Conservation (phyloP, 2,113 vertebrate species). For the Crotalus tigris region DNA sequence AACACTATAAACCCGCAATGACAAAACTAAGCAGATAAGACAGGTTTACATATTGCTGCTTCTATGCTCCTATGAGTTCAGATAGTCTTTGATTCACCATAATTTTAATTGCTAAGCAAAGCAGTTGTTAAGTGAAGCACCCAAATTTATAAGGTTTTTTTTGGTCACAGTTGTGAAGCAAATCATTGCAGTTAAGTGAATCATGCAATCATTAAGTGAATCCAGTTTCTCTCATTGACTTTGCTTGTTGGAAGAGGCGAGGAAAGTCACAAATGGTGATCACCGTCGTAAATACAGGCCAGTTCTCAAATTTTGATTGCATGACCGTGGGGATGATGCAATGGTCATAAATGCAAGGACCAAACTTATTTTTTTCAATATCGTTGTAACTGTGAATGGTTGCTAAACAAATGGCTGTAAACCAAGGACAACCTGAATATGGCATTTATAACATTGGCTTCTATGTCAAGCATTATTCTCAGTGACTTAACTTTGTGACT, state of each 20-base stretch:
- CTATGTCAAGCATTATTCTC: too few relatives aligned
- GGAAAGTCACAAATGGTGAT: neutral
- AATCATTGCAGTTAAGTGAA: neutral
- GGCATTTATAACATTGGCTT: neutral
- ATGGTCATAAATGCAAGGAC: neutral
- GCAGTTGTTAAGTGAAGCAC: neutral
- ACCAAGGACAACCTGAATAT: neutral
- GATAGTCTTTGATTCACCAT: neutral
- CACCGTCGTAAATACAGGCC: neutral
- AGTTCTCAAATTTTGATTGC: neutral
- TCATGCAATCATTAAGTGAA: neutral
- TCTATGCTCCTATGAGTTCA: neutral
- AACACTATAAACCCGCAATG: neutral
- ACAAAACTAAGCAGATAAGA: neutral
- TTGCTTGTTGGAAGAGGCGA: neutral
- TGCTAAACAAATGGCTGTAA: neutral
- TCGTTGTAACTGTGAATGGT: neutral
- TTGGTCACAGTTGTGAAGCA: neutral
- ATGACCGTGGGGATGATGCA: neutral
- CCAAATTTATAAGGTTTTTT: neutral
- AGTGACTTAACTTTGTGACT: neutral
- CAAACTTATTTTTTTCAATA: neutral
- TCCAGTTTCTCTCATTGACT: neutral
- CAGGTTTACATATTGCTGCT: neutral
- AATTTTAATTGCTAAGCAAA: neutral